phyloP scores from a whole-genome alignment of 2,797 vertebrate species.

The Acrossocheilus fasciatus region DNA sequence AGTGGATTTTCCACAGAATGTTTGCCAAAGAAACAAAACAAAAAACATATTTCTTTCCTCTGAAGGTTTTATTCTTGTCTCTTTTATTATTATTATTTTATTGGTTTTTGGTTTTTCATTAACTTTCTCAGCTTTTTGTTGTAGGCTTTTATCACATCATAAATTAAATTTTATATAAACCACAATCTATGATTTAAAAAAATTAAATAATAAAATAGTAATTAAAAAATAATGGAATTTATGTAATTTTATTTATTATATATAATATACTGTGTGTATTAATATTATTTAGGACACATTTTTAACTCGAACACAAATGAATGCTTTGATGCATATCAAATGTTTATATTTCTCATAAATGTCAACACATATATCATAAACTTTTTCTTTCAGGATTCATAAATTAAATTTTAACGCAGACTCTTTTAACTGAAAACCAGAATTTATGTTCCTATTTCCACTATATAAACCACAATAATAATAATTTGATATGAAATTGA shows the following conservation, averaged over 20 bases:
- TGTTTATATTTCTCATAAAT: slow-evolving; percentile 14
- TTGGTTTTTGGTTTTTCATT: background rate
- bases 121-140: background rate
- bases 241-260: background rate
- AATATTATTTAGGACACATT: background rate
- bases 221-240: background rate
- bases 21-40: background rate
- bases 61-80: background rate
- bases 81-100: background rate
- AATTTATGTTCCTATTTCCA: background rate
- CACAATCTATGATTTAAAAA: background rate
- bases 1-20: background rate
- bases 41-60: background rate
- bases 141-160: background rate
- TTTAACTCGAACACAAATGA: background rate
- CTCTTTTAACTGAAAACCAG: too few relatives aligned
- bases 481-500: background rate
- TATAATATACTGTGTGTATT: background rate
- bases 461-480: background rate
- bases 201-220: background rate
- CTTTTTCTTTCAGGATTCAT: background rate
- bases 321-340: background rate
- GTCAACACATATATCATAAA: background rate
- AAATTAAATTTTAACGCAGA: background rate
- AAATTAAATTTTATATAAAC: background rate